These are phyloP conservation scores for Hydractinia symbiolongicarpus DNA, from an alignment of 30 jellyfish, hydroid and myxozoan genomes.

Conservation along the genomic window DNA sequence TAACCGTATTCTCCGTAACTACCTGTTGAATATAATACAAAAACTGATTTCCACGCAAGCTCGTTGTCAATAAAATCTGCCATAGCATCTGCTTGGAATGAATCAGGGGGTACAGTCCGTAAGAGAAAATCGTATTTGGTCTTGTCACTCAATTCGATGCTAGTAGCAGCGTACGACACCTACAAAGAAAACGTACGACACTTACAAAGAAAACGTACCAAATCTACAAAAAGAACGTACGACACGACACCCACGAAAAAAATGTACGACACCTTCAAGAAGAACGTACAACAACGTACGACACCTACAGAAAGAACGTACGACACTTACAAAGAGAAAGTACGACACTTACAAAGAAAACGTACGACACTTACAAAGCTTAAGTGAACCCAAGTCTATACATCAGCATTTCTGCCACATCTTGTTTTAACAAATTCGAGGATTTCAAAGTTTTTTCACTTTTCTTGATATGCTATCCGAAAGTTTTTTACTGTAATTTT, in stretches of 20 bases:
- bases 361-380: too few species aligned
- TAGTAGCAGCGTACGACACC: constrained; percentile 81
- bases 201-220: too few species aligned
- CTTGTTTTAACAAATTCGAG: too few species aligned
- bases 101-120: constrained; percentile 88
- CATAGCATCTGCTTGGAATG: constrained; percentile 79
- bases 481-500: too few species aligned
- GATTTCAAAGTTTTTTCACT: too few species aligned
- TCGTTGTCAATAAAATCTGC: constrained; percentile 45
- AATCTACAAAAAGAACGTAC: too few species aligned
- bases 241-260: too few species aligned
- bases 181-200: constrained; percentile 12
- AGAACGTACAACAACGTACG: neutral
- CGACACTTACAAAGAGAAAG: constrained; percentile 7
- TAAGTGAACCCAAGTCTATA: too few species aligned
- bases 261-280: constrained; percentile 55
- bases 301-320: too few species aligned
- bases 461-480: too few species aligned
- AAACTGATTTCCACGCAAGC: constrained; percentile 70
- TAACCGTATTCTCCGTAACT: constrained; percentile 71
- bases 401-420: too few species aligned
- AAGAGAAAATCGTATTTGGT: constrained; percentile 52
- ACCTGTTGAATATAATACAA: constrained; percentile 55
- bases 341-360: constrained; percentile 47
- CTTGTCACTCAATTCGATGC: constrained; percentile 62